Percentiles rank a stretch among this genome's conserved stretches.
Evolutionary conservation across 2,113 vertebrate species (phyloP).

Genomic region (Ornithorhynchus anatinus): DNA sequence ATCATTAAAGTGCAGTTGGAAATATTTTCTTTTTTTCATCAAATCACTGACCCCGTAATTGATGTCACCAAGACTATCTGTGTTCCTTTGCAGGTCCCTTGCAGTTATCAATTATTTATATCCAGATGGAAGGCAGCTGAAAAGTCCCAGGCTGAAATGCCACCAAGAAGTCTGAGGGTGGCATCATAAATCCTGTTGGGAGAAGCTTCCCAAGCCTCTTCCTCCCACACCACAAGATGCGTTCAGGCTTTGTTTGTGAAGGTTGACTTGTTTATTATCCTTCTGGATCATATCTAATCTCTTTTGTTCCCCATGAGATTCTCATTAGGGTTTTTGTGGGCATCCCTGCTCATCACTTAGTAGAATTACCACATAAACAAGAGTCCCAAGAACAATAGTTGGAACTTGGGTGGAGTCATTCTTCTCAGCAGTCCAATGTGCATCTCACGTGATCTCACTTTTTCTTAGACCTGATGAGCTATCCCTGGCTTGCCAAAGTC

Average conservation of each 20-base stretch:
- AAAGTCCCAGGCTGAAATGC: slow-evolving; percentile 61
- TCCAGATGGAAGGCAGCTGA: slow-evolving; percentile 67
- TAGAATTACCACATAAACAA: slow-evolving; percentile 5
- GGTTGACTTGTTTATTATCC: slow-evolving; percentile 35
- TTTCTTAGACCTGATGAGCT: not conserved
- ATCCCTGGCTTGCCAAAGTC: not conserved
- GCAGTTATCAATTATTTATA: slow-evolving; percentile 81
- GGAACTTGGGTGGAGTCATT: not conserved
- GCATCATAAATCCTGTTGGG: slow-evolving; percentile 68
- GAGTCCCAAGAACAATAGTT: not conserved
- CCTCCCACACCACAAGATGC: not conserved
- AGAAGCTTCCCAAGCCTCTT: not conserved
- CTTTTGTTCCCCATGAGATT: slow-evolving; percentile 39
- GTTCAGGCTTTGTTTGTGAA: not conserved
- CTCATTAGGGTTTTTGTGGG: slow-evolving; percentile 41
- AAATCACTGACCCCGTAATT: slow-evolving; percentile 76
- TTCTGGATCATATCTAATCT: slow-evolving; percentile 30
- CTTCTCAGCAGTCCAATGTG: not conserved
- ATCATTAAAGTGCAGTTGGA: slow-evolving; percentile 73
- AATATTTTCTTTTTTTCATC: slow-evolving; percentile 75
- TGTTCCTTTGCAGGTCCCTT: slow-evolving; percentile 73
- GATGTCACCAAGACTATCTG: slow-evolving; percentile 81
- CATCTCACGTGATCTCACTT: not conserved
- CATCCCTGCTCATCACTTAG: slow-evolving; percentile 24
- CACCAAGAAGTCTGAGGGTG: slow-evolving; percentile 67